Percentiles rank a stretch among this genome's conserved stretches.
Conservation (phyloP, 2,888 invertebrate genomes). For the Sceliomorpha sp. region DNA sequence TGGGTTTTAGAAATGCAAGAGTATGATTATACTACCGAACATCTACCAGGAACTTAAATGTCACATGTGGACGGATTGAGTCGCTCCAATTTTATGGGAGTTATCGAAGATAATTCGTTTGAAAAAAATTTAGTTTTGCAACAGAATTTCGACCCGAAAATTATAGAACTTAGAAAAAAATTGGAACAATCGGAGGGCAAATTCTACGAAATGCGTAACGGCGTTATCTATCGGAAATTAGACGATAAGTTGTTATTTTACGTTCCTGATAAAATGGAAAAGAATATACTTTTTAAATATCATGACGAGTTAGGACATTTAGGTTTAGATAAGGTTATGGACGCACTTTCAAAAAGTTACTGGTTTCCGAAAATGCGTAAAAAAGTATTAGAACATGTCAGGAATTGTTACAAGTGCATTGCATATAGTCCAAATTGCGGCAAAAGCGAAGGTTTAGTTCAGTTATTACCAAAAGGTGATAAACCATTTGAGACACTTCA, state of each 20-base stretch:
- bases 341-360: slow-evolving; percentile 24
- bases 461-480: slow-evolving; percentile 33
- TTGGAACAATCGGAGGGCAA: slow-evolving; percentile 27
- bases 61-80: slow-evolving; percentile 66
- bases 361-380: slow-evolving; percentile 3
- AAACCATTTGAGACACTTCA: slow-evolving; percentile 46
- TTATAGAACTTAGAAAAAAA: slow-evolving; percentile 17
- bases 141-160: slow-evolving; percentile 29
- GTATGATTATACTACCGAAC: slow-evolving; percentile 60
- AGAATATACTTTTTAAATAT: background rate
- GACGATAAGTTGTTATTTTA: slow-evolving; percentile 32
- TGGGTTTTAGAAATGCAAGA: slow-evolving; percentile 61
- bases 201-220: slow-evolving; percentile 45
- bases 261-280: slow-evolving; percentile 29
- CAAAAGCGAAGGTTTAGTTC: slow-evolving; percentile 40
- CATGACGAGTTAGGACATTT: too few species aligned
- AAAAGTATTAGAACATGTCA: background rate
- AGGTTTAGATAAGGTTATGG: slow-evolving; percentile 14
- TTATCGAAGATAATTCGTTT: slow-evolving; percentile 37
- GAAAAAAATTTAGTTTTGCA: slow-evolving; percentile 40
- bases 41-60: too few species aligned
- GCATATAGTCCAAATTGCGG: slow-evolving; percentile 34
- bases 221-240: slow-evolving; percentile 46
- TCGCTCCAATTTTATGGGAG: slow-evolving; percentile 11
- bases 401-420: slow-evolving; percentile 59